These are phyloP conservation scores for Sarcophaga subvicina DNA, from an alignment of 2,888 invertebrate species.

Conservation along the genomic window DNA sequence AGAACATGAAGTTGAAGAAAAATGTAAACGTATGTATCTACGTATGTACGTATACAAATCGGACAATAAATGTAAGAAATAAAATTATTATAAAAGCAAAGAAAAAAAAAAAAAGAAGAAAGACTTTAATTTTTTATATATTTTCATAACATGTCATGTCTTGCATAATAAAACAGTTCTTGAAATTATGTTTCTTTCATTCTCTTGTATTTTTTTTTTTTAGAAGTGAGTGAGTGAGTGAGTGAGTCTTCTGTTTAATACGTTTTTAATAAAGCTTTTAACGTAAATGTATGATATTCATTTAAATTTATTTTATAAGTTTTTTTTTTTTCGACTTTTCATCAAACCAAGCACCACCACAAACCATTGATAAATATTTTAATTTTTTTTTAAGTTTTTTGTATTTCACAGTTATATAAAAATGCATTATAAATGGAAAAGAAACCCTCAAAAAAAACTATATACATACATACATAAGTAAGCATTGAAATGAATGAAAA, in stretches of 20 bases:
- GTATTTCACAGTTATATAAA: slow-evolving; percentile 58
- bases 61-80: neutral
- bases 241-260: slow-evolving; percentile 57
- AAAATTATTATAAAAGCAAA: too few species aligned
- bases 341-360: slow-evolving; percentile 19
- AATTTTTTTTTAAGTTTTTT: neutral
- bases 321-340: slow-evolving; percentile 11
- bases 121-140: neutral
- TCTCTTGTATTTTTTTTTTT: slow-evolving; percentile 1
- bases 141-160: slow-evolving; percentile 64
- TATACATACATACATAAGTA: slow-evolving; percentile 31
- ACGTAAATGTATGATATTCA: slow-evolving; percentile 68
- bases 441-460: slow-evolving; percentile 5
- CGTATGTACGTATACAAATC: neutral
- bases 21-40: neutral
- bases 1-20: neutral
- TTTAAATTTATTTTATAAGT: slow-evolving; percentile 57
- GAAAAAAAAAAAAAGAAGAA: slow-evolving; percentile 1
- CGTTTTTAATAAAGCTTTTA: slow-evolving; percentile 70
- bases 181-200: slow-evolving; percentile 39
- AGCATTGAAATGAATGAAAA: slow-evolving; percentile 3
- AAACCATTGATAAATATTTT: slow-evolving; percentile 65
- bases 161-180: slow-evolving; percentile 68
- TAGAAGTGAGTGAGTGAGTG: too few species aligned
- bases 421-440: slow-evolving; percentile 34